Evolutionary conservation across 1,140 invertebrate genomes (phyloP), one percentile per base, ranked within the genome.

Genomic region (Drosophila triauraria): DNA sequence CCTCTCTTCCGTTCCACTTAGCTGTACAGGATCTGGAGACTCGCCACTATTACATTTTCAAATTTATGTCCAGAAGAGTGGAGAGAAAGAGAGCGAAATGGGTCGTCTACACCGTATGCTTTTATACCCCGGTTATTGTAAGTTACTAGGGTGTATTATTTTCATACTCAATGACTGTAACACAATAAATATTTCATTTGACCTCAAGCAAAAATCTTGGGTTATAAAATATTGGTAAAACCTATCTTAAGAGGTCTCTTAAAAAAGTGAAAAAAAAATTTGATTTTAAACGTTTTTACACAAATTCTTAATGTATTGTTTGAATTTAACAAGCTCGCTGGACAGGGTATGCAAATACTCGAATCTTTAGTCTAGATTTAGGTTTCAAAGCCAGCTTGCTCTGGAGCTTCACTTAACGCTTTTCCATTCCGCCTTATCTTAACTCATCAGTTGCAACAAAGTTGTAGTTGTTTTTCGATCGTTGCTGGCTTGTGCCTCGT

Each of bases 1-100:
- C 72, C 63, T 64, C 61, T 70, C 69, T 78, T 78, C 84, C 77
- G 82, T 79, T 86, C 63, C 46, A 79, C 32, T 43, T 59, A 53
- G 48, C 59, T 64, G 25, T 48, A 47, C 65, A 86, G 82, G 82
- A 85, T 81, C 60, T 56, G 9, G 44, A 32, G 38, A 63, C 70
- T 70, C 60, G 82, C 70, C 78, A 58, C 78, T 78, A 78, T 78
- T 77, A 70, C 62, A 85, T 61, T 46, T 68, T 56, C 30, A 53
- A 70, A 50, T 80, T 81, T 69, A 69, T 85, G 74, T 50, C 38
- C 20, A 51, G 56, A 72, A 46, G 2, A 46, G 57, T 51, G 5
- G 25, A 44, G 9, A 46, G 40, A 43, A 35, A 48, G 76, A 32
- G 6, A 59, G 43, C 17, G 10, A 75, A 76, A 67, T 87, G 68